Percentiles rank a stretch among this genome's conserved stretches.
Conservation (phyloP, 2,797 vertebrate species). For the Rhodeus uyekii region DNA sequence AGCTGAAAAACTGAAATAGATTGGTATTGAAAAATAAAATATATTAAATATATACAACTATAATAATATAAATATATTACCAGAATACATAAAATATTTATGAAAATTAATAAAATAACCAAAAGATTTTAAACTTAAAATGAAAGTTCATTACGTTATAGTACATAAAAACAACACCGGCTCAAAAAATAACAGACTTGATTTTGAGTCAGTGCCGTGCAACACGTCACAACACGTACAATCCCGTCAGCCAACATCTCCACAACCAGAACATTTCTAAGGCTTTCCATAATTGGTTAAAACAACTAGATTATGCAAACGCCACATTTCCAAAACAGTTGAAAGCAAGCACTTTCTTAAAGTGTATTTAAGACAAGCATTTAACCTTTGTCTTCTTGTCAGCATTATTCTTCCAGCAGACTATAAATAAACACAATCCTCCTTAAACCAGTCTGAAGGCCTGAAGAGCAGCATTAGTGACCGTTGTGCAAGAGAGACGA, state of each 20-base stretch:
- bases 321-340: background rate
- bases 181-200: background rate
- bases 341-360: background rate
- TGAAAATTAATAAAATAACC: too few species aligned
- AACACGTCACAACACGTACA: background rate
- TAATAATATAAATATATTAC: too few species aligned
- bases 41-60: too few species aligned
- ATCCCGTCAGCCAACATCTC: background rate
- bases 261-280: background rate
- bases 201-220: background rate
- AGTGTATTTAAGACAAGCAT: background rate
- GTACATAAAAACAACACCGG: background rate
- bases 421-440: constrained; percentile 47
- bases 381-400: constrained; percentile 7
- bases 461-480: background rate
- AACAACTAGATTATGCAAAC: background rate
- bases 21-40: too few species aligned
- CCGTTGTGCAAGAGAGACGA: constrained; percentile 22
- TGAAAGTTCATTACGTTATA: background rate
- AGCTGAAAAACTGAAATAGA: too few species aligned
- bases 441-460: constrained; percentile 5
- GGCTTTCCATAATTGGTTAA: background rate
- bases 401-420: background rate
- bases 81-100: too few species aligned
- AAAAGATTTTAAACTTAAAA: too few species aligned